Base-by-base conservation (phyloP, 2,113 vertebrate genomes). In the Zootoca vivipara region DNA sequence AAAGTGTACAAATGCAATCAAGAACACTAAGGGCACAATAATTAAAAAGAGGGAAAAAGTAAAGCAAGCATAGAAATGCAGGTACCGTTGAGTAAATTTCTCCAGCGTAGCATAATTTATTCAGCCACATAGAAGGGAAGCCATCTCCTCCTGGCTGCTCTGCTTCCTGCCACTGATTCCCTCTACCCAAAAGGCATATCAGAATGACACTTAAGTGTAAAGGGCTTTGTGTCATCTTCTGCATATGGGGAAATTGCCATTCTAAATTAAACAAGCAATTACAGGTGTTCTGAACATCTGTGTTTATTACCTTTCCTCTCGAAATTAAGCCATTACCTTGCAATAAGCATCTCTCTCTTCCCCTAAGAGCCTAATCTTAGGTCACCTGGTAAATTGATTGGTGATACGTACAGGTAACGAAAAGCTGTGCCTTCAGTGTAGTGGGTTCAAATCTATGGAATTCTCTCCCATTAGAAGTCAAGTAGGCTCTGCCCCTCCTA, bases 121-220 rank as follows among this genome's bases (percentile, higher is more conserved):
- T 52, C 82, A n/a, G 13, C 46, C 13, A 24, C 35, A 67, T 24
- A 22, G 42, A 70, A 30, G 16, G 0, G 30, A 13, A 0, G 0
- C 0, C 0, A 64, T 90, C 65, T 62, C 33, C 40, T 73, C 38
- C 78, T 85, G 89, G 90, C 10, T 35, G 35, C n/a, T 79, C 74
- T 40, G 65, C 2, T 1, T 64, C 89, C 92, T 89, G 87, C 62
- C 52, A 28, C 38, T n/a, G 10, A n/a, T 24, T 78, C 1, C 33
- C 35, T 64, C 35, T 46, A 33, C 13, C 8, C 0, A 3, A 1
- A 13, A 35, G 72, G 12, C 33, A 13, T 88, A 16, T 77, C 87
- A 58, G 15, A 83, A 70, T 52, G 65, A 35, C 38, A 52, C 72
- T 85, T 70, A 90, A 88, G 89, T 67, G 40, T 40, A 86, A 85